These are phyloP conservation scores for Xenus cinereus DNA, from an alignment of 2,113 vertebrate genomes.

Conservation along the genomic window DNA sequence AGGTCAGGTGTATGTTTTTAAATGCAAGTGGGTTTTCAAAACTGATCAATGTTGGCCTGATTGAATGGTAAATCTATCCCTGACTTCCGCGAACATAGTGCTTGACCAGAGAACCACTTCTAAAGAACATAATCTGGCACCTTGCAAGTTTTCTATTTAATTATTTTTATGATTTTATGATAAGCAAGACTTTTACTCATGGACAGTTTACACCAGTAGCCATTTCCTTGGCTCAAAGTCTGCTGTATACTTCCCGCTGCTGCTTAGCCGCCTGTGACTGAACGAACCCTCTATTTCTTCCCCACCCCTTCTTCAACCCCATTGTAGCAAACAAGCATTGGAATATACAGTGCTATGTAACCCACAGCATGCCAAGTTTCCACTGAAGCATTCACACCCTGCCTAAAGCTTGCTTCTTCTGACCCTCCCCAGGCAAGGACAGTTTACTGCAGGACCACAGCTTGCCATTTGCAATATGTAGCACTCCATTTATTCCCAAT, in stretches of 20 bases:
- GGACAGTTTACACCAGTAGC: background rate
- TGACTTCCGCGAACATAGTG: background rate
- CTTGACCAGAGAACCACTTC: background rate
- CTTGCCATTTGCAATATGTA: background rate
- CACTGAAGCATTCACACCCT: background rate
- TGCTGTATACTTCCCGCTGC: background rate
- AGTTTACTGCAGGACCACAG: background rate
- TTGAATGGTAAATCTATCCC: background rate
- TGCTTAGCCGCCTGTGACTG: background rate
- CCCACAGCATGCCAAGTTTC: background rate
- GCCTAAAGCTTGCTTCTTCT: background rate
- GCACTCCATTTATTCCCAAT: background rate
- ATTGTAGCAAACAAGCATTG: background rate
- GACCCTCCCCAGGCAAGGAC: background rate
- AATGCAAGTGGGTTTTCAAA: background rate
- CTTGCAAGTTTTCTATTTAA: background rate
- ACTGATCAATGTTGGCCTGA: background rate
- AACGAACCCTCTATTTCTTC: background rate
- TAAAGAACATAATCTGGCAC: background rate
- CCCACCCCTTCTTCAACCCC: background rate
- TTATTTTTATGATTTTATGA: background rate
- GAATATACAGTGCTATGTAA: background rate
- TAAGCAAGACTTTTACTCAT: background rate
- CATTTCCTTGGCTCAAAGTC: background rate
- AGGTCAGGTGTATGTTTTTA: background rate